Evolutionary conservation across 2,888 invertebrate genomes (phyloP).

Genomic region (Agrochola lota): DNA sequence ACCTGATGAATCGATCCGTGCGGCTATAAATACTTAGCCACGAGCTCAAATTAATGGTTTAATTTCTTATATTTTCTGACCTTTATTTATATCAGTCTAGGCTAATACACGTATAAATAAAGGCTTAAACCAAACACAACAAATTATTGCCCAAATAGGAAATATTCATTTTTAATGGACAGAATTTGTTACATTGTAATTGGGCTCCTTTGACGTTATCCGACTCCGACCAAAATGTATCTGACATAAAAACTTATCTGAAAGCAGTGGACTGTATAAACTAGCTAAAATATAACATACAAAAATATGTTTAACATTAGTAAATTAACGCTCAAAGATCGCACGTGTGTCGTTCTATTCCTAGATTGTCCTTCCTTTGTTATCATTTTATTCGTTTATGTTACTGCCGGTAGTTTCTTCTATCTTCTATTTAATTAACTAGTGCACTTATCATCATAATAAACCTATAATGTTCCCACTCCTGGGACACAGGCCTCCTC

Average conservation of each 20-base stretch:
- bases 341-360: background rate
- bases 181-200: background rate
- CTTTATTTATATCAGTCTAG: too few relatives aligned
- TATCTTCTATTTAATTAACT: constrained; percentile 7
- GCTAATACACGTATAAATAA: too few relatives aligned
- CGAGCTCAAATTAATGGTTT: background rate
- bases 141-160: background rate
- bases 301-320: background rate
- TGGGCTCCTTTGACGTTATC: background rate
- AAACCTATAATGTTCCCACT: too few relatives aligned
- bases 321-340: too few relatives aligned
- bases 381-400: background rate
- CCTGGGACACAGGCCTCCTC: too few relatives aligned
- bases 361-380: background rate
- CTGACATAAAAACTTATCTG: too few relatives aligned
- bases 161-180: background rate
- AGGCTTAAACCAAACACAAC: too few relatives aligned
- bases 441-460: background rate
- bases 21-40: too few relatives aligned
- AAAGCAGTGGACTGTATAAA: background rate
- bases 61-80: too few relatives aligned
- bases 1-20: too few relatives aligned
- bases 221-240: constrained; percentile 1
- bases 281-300: too few relatives aligned
- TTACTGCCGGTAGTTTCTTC: background rate